These are phyloP conservation scores for Aphaenogaster ashmeadi DNA, from an alignment of 1,140 invertebrate genomes.

Conservation along the genomic window DNA sequence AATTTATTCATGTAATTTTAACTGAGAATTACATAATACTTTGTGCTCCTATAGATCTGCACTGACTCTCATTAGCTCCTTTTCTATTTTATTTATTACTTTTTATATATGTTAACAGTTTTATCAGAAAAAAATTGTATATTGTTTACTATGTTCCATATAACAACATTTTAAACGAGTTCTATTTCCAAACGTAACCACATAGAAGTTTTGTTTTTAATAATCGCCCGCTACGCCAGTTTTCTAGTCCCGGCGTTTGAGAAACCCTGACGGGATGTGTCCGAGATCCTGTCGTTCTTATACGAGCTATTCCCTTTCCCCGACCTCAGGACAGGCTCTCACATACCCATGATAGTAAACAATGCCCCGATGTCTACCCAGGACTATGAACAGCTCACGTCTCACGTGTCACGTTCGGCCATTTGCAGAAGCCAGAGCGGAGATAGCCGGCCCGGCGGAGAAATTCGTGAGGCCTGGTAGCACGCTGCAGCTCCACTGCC, in stretches of 20 bases:
- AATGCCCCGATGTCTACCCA: conserved; percentile 55
- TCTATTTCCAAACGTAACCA: background rate
- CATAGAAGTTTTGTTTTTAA: background rate
- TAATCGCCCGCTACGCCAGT: background rate
- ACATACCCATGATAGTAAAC: conserved; percentile 61
- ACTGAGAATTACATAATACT: no score
- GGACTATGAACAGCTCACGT: conserved; percentile 70
- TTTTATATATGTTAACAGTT: background rate
- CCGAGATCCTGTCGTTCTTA: conserved; percentile 28
- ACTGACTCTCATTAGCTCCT: no score
- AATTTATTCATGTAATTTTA: no score
- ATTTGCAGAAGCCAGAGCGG: conserved; percentile 93
- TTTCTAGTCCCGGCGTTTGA: background rate
- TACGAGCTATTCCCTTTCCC: conserved; percentile 9
- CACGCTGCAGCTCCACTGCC: conserved; percentile 93
- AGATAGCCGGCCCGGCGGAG: conserved; percentile 94
- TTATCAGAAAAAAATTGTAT: background rate
- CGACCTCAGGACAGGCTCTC: background rate
- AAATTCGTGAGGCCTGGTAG: conserved; percentile 95
- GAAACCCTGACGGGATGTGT: conserved; percentile 40
- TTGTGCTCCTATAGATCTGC: no score
- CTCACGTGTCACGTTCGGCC: conserved; percentile 72
- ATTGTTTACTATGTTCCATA: background rate
- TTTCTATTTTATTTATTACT: background rate
- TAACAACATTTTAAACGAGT: background rate